Evolutionary conservation across 92 coral and sea anemone species (phyloP), one percentile per base, ranked within the genome.

Genomic region (Muricea muricata): DNA sequence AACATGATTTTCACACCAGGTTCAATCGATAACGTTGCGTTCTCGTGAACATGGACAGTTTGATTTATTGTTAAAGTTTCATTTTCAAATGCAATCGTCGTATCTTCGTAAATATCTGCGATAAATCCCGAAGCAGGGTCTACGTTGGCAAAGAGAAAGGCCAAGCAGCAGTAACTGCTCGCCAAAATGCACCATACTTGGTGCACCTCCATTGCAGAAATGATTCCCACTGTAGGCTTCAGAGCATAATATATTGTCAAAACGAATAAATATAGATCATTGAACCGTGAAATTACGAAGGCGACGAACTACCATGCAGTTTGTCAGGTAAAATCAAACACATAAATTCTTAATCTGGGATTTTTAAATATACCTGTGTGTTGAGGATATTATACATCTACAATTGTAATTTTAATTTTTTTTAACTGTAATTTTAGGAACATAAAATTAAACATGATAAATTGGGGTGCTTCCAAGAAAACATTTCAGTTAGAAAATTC

Each of bases 1-100:
- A 92, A 82, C 52, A 30, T 25, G 21, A 92, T 48, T 46, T 84
- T 78, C n/a, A 85, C 73, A 56, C 96, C 96, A 20, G 93, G 86
- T 42, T 92, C 83, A 13, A 90, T 55, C 4, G 79, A 73, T 69
- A 92, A 84, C 1, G 84, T 84, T 3, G 93, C 82, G 37, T 73
- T 88, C 34, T 87, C 75, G 18, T 77, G 61, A 78, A 92, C 74
- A 56, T 87, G 42, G 54, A 92, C 57, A 35, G 91, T 87, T 21
- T 86, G 67, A 23, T 89, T 92, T 41, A 92, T 82, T 14, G 58
- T 66, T 86, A 90, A 90, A 4, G 93, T 21, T 47, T 52, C 46
- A 47, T 47, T 31, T 34, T 28, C 35, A 48, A 24, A 47, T 13
- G 55, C 0, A 13, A 75, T 1, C 17, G 47, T 26, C 15, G 48